These are phyloP conservation scores for Chrysochloris asiatica DNA, from an alignment of 2,113 vertebrate genomes.

Conservation along the genomic window DNA sequence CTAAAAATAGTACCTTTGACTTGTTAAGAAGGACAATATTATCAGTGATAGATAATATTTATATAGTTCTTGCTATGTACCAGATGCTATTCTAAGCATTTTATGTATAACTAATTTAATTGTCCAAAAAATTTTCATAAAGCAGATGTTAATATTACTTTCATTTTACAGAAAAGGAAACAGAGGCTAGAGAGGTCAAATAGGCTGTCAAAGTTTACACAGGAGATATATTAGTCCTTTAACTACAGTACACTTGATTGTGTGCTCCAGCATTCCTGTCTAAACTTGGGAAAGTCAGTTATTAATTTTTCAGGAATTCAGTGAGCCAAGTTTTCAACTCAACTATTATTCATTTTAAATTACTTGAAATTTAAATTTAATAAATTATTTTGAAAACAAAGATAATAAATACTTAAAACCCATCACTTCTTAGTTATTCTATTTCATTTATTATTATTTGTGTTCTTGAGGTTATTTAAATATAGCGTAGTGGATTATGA, in stretches of 20 bases:
- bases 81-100: background rate
- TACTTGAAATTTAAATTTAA: background rate
- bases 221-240: background rate
- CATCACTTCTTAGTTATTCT: background rate
- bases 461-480: background rate
- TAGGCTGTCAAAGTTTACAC: background rate
- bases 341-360: background rate
- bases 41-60: background rate
- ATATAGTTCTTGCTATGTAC: background rate
- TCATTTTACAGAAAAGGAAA: constrained; percentile 15
- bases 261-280: background rate
- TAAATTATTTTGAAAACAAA: background rate
- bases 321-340: background rate
- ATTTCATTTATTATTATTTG: background rate
- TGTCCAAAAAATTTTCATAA: too few relatives aligned
- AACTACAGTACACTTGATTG: background rate
- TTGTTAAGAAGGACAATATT: constrained; percentile 19
- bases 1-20: background rate
- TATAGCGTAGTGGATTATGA: too few relatives aligned
- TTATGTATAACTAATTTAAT: background rate
- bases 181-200: background rate
- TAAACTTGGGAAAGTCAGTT: background rate
- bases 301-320: background rate
- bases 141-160: background rate
- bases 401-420: background rate